phyloP scores from a whole-genome alignment of 2,113 vertebrate genomes.

The Grallaria varia region DNA sequence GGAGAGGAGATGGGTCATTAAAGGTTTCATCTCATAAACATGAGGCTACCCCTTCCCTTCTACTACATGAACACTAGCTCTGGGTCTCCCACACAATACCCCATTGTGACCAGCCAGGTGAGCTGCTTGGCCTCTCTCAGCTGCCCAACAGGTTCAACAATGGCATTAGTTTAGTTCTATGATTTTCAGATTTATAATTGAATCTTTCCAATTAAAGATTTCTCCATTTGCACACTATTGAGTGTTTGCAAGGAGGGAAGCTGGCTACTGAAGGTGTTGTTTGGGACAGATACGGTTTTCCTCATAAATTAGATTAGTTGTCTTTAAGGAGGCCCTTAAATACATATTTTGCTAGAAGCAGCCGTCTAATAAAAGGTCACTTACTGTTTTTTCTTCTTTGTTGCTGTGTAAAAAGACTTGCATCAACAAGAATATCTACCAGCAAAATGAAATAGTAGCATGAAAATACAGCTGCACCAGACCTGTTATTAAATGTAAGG shows the following conservation, averaged over 20 bases:
- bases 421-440: neutral
- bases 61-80: neutral
- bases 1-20: neutral
- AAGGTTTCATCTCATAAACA: neutral
- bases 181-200: neutral
- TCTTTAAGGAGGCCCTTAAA: neutral
- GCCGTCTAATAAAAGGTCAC: neutral
- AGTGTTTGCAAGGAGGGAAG: neutral
- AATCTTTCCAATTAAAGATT: neutral
- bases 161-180: neutral
- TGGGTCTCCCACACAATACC: neutral
- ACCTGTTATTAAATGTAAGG: neutral
- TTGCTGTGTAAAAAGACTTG: neutral
- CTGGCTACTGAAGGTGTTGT: neutral
- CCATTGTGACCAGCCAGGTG: neutral
- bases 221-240: neutral
- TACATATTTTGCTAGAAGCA: neutral
- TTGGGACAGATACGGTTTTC: neutral
- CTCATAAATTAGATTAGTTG: neutral
- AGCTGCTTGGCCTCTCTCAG: neutral
- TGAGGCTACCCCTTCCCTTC: neutral
- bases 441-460: neutral
- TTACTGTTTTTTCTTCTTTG: neutral
- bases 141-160: neutral
- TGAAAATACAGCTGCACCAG: neutral